Percentiles rank a stretch among this genome's conserved stretches.
Conservation (phyloP, 2,113 vertebrate genomes). For the Rhinolophus ferrumequinum region DNA sequence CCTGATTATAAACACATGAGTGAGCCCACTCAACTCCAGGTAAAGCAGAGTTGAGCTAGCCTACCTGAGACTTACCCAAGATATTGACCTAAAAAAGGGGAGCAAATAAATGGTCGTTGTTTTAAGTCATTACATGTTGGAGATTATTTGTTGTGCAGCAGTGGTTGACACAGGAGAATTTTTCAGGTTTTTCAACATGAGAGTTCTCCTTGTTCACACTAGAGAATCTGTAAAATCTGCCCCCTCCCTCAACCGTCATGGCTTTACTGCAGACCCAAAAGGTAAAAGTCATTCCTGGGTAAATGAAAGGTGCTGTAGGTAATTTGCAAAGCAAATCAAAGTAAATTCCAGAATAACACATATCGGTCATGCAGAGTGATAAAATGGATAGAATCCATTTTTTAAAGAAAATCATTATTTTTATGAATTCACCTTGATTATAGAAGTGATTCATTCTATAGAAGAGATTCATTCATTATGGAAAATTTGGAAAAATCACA, state of each 20-base stretch:
- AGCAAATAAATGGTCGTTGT: neutral
- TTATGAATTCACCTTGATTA: slow-evolving; percentile 37
- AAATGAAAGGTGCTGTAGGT: neutral
- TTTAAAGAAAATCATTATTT: slow-evolving; percentile 52
- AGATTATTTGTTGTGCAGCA: neutral
- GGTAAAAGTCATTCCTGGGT: neutral
- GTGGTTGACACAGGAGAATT: neutral
- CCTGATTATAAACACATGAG: neutral
- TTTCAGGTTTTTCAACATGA: neutral
- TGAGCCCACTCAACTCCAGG: neutral
- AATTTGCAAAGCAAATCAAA: neutral
- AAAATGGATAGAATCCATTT: neutral
- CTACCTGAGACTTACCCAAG: neutral
- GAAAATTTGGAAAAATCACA: slow-evolving; percentile 40
- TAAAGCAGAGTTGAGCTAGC: neutral
- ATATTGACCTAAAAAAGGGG: neutral
- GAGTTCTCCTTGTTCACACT: neutral
- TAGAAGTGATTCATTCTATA: slow-evolving; percentile 21
- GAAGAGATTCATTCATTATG: slow-evolving; percentile 10
- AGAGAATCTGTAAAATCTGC: neutral
- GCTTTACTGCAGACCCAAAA: neutral
- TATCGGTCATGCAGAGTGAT: neutral
- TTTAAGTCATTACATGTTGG: neutral
- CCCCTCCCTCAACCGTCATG: neutral
- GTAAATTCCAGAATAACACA: neutral